Evolutionary conservation across 2,113 vertebrate species (phyloP).

Genomic region (Rhinolophus sinicus): DNA sequence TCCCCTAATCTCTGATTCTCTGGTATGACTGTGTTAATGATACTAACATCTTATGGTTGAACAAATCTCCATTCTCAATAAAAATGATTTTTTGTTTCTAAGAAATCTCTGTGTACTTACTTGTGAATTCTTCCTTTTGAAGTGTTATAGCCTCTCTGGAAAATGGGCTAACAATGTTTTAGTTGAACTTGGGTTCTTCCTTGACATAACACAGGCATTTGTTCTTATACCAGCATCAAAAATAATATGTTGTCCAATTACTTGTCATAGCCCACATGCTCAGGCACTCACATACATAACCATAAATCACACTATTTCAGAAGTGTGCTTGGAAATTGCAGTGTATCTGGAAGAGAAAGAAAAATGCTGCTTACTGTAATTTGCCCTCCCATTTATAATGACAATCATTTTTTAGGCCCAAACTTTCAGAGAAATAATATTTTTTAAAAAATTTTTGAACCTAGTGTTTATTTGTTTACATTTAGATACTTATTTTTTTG

Average conservation of each 20-base stretch:
- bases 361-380: no score
- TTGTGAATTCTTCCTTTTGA: neutral
- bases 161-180: neutral
- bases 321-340: neutral
- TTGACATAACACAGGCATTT: neutral
- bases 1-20: neutral
- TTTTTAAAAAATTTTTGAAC: no score
- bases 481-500: no score
- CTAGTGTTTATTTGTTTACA: no score
- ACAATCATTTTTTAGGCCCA: no score
- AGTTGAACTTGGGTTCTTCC: neutral
- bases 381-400: no score
- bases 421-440: no score
- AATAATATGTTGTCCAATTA: neutral
- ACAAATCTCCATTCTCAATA: neutral
- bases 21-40: neutral
- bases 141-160: neutral
- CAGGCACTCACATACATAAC: neutral
- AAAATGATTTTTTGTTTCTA: neutral
- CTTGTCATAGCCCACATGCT: neutral
- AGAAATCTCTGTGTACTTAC: neutral
- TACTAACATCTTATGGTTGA: accelerated
- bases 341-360: neutral
- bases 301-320: neutral
- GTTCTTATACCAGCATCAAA: neutral